These are phyloP conservation scores for Rana temporaria DNA, from an alignment of 2,113 vertebrate genomes.

Conservation along the genomic window DNA sequence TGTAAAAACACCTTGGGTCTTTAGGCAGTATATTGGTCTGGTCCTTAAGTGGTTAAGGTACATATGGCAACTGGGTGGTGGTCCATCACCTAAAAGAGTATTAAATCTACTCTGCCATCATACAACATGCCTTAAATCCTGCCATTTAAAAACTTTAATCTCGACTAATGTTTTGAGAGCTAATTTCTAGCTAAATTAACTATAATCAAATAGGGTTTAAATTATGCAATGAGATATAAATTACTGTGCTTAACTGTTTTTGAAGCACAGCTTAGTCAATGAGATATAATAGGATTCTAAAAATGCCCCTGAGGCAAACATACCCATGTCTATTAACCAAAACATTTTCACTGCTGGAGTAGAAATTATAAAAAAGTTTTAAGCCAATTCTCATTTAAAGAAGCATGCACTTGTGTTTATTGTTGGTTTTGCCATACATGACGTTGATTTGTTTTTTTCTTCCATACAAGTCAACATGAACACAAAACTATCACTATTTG, in stretches of 20 bases:
- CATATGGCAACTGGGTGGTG: constrained; percentile 7
- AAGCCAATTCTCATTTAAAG: constrained; percentile 4
- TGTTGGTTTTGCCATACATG: too few relatives aligned
- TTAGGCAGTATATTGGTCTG: too few relatives aligned
- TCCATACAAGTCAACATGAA: too few relatives aligned
- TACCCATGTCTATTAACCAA: constrained; percentile 33
- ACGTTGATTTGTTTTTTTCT: too few relatives aligned
- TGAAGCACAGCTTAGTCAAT: constrained; percentile 44
- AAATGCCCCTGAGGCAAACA: constrained; percentile 30
- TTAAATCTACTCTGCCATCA: constrained; percentile 36
- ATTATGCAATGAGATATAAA: constrained; percentile 54
- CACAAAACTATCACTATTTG: too few relatives aligned
- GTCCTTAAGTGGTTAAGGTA: too few relatives aligned
- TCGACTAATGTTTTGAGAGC: constrained; percentile 51
- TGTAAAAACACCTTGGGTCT: too few relatives aligned
- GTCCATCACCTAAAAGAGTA: background rate
- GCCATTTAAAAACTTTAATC: constrained; percentile 50
- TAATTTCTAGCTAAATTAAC: constrained; percentile 53
- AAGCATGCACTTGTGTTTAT: too few relatives aligned
- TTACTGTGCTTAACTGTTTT: constrained; percentile 52
- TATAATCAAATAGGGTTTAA: constrained; percentile 56
- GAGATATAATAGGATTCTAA: constrained; percentile 51
- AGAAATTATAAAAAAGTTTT: constrained; percentile 1
- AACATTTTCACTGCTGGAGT: constrained; percentile 7
- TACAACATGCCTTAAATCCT: constrained; percentile 35